Evolutionary conservation across 2,113 vertebrate species (phyloP).

Genomic region (Ammodytes marinus): DNA sequence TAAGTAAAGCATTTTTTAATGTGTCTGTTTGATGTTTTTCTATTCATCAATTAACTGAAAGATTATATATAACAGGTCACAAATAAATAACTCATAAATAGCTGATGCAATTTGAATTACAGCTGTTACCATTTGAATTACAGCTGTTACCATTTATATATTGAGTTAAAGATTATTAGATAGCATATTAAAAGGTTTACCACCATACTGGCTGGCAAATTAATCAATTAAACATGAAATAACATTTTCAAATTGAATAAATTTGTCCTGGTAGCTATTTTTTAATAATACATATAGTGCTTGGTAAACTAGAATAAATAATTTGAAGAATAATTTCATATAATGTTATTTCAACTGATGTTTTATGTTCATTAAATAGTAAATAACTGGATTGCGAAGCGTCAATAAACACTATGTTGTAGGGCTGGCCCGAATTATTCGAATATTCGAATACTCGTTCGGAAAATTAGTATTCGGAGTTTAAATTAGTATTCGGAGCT

Average conservation of each 20-base stretch:
- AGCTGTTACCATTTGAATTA: too few species aligned
- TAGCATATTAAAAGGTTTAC: background rate
- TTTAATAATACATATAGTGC: background rate
- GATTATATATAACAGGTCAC: background rate
- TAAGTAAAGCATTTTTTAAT: background rate
- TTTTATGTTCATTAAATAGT: conserved; percentile 6
- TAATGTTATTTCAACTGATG: background rate
- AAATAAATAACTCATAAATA: background rate
- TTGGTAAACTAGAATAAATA: background rate
- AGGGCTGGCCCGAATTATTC: too few species aligned
- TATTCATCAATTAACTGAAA: background rate
- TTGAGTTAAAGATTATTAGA: background rate
- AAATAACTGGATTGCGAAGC: background rate
- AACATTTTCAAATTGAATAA: background rate
- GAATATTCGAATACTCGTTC: too few species aligned
- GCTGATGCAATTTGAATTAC: background rate
- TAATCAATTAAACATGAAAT: background rate
- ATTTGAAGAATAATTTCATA: background rate
- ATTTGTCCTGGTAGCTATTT: background rate
- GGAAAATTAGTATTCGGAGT: too few species aligned
- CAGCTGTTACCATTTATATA: background rate
- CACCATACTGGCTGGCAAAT: background rate
- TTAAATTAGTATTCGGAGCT: too few species aligned
- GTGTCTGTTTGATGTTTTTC: background rate
- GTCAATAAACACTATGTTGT: background rate